A percentile compares a stretch with the other conserved stretches of the same genome.
Conservation (phyloP, 2,113 vertebrate genomes). For the Rattus rattus region DNA sequence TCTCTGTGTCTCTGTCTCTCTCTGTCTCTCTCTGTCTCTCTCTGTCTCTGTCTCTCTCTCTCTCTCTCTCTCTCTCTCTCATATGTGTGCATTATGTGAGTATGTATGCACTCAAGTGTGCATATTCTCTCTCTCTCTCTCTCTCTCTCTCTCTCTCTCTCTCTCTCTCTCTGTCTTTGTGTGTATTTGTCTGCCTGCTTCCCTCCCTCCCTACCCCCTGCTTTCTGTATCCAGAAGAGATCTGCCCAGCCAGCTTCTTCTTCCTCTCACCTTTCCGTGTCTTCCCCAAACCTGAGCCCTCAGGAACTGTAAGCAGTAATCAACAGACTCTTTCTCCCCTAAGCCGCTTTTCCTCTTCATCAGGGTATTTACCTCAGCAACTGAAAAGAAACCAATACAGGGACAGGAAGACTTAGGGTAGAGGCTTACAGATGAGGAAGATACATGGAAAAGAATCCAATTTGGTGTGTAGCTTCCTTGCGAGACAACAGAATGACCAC, state of each 20-base stretch:
- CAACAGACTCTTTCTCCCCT: neutral
- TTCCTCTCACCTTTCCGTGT: too few relatives aligned
- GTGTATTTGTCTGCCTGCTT: too few relatives aligned
- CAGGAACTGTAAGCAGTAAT: neutral
- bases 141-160: neutral
- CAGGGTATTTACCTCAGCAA: neutral
- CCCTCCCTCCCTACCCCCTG: neutral
- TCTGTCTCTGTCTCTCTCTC: neutral
- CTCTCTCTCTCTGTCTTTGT: neutral
- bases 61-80: neutral
- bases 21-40: neutral
- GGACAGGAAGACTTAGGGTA: neutral
- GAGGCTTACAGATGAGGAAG: neutral
- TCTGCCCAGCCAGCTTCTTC: neutral
- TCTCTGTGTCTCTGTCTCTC: neutral
- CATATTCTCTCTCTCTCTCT: neutral
- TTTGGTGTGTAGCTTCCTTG: neutral
- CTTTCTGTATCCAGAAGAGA: neutral
- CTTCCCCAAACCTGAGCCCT: neutral
- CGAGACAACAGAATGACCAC: neutral
- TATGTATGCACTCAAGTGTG: too few relatives aligned
- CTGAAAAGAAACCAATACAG: neutral
- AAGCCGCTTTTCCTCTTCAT: too few relatives aligned
- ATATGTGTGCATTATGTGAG: too few relatives aligned
- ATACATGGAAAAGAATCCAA: neutral